phyloP scores from a whole-genome alignment of 2,888 invertebrate species.

The Scrobipalpa costella region DNA sequence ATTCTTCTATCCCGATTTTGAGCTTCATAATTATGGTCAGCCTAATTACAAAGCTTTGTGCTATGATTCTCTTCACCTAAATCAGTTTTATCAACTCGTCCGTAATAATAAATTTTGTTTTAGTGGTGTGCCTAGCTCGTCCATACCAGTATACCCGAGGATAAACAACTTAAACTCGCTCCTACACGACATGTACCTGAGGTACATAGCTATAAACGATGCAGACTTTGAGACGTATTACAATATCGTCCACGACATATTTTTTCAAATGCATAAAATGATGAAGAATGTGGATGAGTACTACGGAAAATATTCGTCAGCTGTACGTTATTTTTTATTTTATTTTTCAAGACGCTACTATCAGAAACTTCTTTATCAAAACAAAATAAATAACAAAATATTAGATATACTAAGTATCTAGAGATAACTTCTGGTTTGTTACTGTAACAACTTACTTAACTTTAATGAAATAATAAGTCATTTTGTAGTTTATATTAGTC shows the following conservation, averaged over 20 bases:
- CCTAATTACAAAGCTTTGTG: too few relatives aligned
- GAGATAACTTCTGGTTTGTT: too few relatives aligned
- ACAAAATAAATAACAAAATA: not conserved
- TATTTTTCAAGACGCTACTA: too few relatives aligned
- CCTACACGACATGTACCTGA: constrained; percentile 53
- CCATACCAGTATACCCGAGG: constrained; percentile 42
- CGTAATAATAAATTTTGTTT: not conserved
- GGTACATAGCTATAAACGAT: constrained; percentile 51
- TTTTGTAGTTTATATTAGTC: too few relatives aligned
- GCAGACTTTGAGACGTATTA: constrained; percentile 56
- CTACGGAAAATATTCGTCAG: constrained; percentile 58
- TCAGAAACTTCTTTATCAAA: too few relatives aligned
- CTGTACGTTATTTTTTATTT: constrained; percentile 42
- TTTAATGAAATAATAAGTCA: too few relatives aligned
- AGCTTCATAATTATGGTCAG: too few relatives aligned
- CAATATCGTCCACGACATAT: constrained; percentile 53
- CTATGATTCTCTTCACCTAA: not conserved
- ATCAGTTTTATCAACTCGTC: not conserved
- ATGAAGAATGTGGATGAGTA: constrained; percentile 65
- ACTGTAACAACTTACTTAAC: too few relatives aligned
- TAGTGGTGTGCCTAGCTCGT: constrained; percentile 28
- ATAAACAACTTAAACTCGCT: constrained; percentile 58
- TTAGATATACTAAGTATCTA: too few relatives aligned
- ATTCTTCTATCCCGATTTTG: too few relatives aligned
- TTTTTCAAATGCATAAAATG: constrained; percentile 49